A percentile compares a stretch with the other conserved stretches of the same genome.
Conservation (phyloP, 2,888 invertebrate species). For the Yponomeuta malinellus region DNA sequence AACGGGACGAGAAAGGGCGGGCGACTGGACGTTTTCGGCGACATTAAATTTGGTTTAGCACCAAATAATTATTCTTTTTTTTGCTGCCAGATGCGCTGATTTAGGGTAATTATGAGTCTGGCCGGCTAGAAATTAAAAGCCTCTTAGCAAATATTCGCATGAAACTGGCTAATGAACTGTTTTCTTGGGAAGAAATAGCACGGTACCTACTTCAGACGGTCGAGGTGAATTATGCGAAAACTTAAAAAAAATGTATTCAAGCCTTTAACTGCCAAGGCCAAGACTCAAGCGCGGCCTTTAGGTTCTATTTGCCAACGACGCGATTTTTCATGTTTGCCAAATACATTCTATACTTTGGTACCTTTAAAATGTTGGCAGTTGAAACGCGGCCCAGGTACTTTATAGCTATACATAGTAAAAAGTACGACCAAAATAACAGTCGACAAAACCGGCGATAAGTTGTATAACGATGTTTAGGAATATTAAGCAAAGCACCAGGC, state of each 20-base stretch:
- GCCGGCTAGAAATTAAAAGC: constrained; percentile 6
- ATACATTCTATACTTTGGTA: no score
- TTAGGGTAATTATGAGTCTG: constrained; percentile 14
- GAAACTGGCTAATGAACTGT: background rate
- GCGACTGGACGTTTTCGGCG: constrained; percentile 6
- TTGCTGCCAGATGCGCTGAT: background rate
- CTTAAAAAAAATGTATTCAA: no score
- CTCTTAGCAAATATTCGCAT: constrained; percentile 8
- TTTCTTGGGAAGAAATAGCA: background rate
- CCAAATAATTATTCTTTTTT: constrained; percentile 21
- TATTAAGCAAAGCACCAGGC: background rate
- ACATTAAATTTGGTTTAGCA: constrained; percentile 21
- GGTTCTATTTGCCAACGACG: no score
- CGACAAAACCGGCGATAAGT: background rate
- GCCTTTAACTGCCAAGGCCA: no score
- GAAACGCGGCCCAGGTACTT: no score
- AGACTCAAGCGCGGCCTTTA: no score
- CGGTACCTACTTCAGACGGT: background rate
- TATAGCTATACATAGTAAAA: background rate
- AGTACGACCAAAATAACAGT: background rate
- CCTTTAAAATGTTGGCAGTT: no score
- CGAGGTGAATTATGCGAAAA: no score
- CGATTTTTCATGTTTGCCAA: no score
- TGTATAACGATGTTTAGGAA: background rate
- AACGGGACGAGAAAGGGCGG: background rate